Conservation (phyloP, 2,888 invertebrate species). For the Nemotelus pantherinus region DNA sequence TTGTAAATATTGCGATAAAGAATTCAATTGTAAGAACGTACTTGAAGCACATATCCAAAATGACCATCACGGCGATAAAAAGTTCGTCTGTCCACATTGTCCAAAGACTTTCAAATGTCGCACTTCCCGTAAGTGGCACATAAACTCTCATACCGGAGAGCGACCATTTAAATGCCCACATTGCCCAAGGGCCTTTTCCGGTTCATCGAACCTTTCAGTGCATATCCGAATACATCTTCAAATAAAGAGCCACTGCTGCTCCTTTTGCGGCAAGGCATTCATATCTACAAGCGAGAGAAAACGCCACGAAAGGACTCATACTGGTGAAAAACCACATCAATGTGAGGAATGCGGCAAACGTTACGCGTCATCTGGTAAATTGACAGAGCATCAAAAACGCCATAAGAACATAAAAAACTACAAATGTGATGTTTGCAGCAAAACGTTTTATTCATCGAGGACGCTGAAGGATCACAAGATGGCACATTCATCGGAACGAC, state of each 20-base stretch:
- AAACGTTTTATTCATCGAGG: constrained; percentile 57
- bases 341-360: constrained; percentile 23
- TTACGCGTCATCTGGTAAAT: constrained; percentile 56
- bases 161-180: constrained; percentile 18
- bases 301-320: constrained; percentile 56
- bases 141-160: constrained; percentile 3
- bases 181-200: constrained; percentile 37
- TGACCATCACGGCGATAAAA: constrained; percentile 33
- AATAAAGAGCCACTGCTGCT: constrained; percentile 25
- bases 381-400: constrained; percentile 57
- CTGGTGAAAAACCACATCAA: constrained; percentile 54
- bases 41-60: constrained; percentile 21
- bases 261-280: constrained; percentile 56
- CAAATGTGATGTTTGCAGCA: constrained; percentile 56
- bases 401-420: constrained; percentile 60
- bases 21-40: background rate
- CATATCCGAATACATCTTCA: constrained; percentile 32
- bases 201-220: constrained; percentile 30
- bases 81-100: background rate
- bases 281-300: constrained; percentile 56
- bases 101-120: background rate
- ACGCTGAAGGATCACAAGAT: constrained; percentile 58
- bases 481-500: constrained; percentile 59
- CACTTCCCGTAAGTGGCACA: background rate
- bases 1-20: constrained; percentile 13